Percentiles rank a stretch among this genome's conserved stretches.
phyloP scores from a whole-genome alignment of 2,888 invertebrate species.

The Eledona agricola region DNA sequence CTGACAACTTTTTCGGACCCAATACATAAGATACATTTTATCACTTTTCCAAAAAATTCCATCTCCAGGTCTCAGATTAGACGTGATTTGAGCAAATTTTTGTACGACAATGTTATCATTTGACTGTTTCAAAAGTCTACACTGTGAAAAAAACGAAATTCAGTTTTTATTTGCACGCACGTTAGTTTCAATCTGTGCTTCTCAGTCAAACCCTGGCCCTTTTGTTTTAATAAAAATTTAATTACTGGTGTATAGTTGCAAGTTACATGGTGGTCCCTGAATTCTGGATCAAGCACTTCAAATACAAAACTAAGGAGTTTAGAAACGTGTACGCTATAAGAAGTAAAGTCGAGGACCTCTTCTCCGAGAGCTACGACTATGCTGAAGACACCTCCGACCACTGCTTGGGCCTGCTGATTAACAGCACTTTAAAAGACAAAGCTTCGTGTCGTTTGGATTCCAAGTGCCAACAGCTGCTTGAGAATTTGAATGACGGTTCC shows the following conservation, averaged over 20 bases:
- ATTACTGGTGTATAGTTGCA: slow-evolving; percentile 22
- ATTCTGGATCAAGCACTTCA: slow-evolving; percentile 45
- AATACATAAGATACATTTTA: too few species aligned
- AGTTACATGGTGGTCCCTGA: slow-evolving; percentile 43
- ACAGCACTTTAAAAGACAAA: slow-evolving; percentile 23
- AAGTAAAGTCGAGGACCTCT: slow-evolving; percentile 7
- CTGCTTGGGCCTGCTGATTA: slow-evolving; percentile 23
- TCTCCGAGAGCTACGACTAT: slow-evolving; percentile 18
- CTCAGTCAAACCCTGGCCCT: too few species aligned
- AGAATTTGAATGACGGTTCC: slow-evolving; percentile 11
- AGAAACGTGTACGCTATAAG: slow-evolving; percentile 7
- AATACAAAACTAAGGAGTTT: slow-evolving; percentile 34
- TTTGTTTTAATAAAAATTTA: slow-evolving; percentile 10
- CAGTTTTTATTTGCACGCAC: too few species aligned
- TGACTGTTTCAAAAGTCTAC: too few species aligned
- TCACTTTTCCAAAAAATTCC: too few species aligned
- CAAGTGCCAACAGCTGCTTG: slow-evolving; percentile 11
- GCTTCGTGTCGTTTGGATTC: slow-evolving; percentile 12
- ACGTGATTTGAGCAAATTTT: too few species aligned
- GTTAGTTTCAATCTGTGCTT: too few species aligned
- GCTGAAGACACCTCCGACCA: slow-evolving; percentile 24
- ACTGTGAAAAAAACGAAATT: too few species aligned
- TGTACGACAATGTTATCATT: too few species aligned
- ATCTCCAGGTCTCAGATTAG: too few species aligned
- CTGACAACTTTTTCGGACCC: too few species aligned